Evolutionary conservation across 1,140 invertebrate species (phyloP), one percentile per base, ranked within the genome.

Genomic region (Trichogramma pretiosum): DNA sequence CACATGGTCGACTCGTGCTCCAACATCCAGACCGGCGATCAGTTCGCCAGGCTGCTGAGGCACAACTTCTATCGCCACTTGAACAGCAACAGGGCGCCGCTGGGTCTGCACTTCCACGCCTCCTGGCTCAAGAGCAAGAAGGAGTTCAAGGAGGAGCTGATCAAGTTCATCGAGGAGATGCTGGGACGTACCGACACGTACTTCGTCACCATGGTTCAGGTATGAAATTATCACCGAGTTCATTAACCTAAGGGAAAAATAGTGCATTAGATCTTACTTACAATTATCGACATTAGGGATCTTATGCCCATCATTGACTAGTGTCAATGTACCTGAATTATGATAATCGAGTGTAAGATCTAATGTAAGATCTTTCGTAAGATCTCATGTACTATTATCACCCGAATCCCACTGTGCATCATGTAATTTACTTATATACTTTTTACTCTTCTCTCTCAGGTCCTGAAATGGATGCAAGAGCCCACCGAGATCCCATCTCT

Each of bases 401-500:
- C n/a, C n/a, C n/a, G n/a, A n/a, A n/a, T n/a, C n/a, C n/a, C n/a
- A n/a, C n/a, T n/a, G n/a, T n/a, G n/a, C n/a, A n/a, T n/a, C n/a
- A n/a, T n/a, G n/a, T n/a, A n/a, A n/a, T n/a, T n/a, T n/a, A n/a
- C n/a, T n/a, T n/a, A n/a, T n/a, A n/a, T n/a, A n/a, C n/a, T n/a
- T n/a, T n/a, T n/a, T n/a, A n/a, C n/a, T n/a, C n/a, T n/a, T n/a
- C n/a, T 28, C 24, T 5, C 65, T 13, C 55, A 84, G 76, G 91
- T 95, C 8, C 89, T 97, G 59, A 91, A 95, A 72, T 97, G 93
- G 93, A 95, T 96, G 89, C 91, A 94, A 72, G 89, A 87, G 53
- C 93, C 93, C 30, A 93, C 89, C 3, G 89, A 94, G 66, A 59
- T 93, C 36, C 83, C 86, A 10, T 82, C 80, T 13, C 77, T 95